These are phyloP conservation scores for Psophia crepitans DNA, from an alignment of 2,113 vertebrate species.

Conservation along the genomic window DNA sequence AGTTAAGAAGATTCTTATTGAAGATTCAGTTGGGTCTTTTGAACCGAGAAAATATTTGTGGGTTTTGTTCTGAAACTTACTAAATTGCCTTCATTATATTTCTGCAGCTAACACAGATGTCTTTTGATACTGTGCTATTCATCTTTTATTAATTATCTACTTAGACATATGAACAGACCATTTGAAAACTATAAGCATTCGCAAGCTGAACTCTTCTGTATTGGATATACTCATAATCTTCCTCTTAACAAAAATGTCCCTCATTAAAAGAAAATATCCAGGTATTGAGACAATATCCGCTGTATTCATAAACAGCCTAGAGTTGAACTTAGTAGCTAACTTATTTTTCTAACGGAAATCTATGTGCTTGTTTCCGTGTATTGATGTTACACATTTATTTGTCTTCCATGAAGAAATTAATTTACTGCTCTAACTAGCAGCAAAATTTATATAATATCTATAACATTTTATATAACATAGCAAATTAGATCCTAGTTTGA, in stretches of 20 bases:
- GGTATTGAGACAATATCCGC: constrained; percentile 20
- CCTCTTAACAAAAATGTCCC: constrained; percentile 13
- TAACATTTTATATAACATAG: background rate
- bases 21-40: constrained; percentile 45
- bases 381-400: background rate
- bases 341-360: constrained; percentile 25
- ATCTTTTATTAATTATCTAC: constrained; percentile 69
- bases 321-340: background rate
- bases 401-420: background rate
- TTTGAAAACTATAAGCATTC: constrained; percentile 37
- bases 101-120: constrained; percentile 65
- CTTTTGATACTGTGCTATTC: constrained; percentile 59
- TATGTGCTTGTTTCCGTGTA: background rate
- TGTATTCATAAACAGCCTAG: background rate
- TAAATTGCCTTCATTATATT: constrained; percentile 72
- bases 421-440: background rate
- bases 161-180: constrained; percentile 57
- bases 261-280: constrained; percentile 29
- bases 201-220: constrained; percentile 8
- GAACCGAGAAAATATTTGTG: constrained; percentile 55
- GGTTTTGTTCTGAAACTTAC: constrained; percentile 64
- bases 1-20: constrained; percentile 48
- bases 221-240: background rate
- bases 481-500: background rate
- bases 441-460: background rate